Base-by-base conservation (phyloP, 2,888 invertebrate species). In the Eupithecia insigniata region DNA sequence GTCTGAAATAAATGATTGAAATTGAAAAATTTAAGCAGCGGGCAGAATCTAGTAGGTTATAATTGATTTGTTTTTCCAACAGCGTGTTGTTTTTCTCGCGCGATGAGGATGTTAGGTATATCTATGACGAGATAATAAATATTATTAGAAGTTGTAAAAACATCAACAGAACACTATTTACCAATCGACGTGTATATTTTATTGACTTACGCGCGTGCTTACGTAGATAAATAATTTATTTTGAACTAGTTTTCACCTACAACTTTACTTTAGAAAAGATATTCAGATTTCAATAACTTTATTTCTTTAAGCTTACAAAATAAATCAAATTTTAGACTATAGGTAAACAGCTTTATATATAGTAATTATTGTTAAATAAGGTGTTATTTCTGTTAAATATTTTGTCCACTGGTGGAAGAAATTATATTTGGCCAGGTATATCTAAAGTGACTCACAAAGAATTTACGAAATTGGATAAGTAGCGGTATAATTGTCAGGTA, bases 201-300 rank as follows among this genome's bases (percentile, higher is more conserved):
- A 62, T 62, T n/a, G 34, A 62, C 32, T 12, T 62, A 32, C 61
- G 61, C 32, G 34, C n/a, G 18, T 30, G 61, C 32, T 62, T 62
- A 62, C 61, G 61, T 62, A 30, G 32, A 62, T 62, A 34, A 14
- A 55, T 55, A 14, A 55, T 55, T 55, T 55, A 55, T 12, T 55
- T 55, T 22, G 1, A 22, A 12, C 51, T 18, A 22, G 51, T 22
- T 51, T 51, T 12, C 51, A 22, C 22, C 26, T 55, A 26, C 55
- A 26, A 26, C 55, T 51, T 51, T 4, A 26, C 55, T 55, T 2
- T 12, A 26, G 22, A 55, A 26, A 14, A 22, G 12, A 55, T 55
- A n/a, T n/a, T n/a, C n/a, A n/a, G n/a, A n/a, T n/a, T n/a, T n/a
- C n/a, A n/a, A n/a, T n/a, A n/a, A n/a, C n/a, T n/a, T n/a, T n/a